Percentiles rank a stretch among this genome's conserved stretches.
Evolutionary conservation across 2,113 vertebrate species (phyloP).

Genomic region (Gallinago paraguaiae): DNA sequence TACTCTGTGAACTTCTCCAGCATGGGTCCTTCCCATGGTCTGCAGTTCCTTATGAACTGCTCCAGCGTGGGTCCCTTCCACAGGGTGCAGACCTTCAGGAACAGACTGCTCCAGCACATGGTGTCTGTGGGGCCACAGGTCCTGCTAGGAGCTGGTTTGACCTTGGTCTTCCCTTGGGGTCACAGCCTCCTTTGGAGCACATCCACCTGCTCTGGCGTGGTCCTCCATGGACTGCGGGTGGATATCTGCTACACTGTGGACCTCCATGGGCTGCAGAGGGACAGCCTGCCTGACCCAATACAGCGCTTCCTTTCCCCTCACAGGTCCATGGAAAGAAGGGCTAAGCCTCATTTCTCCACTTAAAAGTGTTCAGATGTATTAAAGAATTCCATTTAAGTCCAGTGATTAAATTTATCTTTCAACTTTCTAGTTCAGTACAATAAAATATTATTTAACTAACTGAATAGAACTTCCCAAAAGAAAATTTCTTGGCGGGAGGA

Average conservation of each 20-base stretch:
- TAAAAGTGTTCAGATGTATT: background rate
- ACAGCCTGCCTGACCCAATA: background rate
- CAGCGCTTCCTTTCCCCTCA: background rate
- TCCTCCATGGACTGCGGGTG: rapidly evolving
- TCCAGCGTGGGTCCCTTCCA: background rate
- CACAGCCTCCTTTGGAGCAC: background rate
- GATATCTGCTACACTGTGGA: rapidly evolving
- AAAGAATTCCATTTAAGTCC: background rate
- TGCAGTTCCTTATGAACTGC: background rate
- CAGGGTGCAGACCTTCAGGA: background rate
- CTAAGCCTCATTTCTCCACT: background rate
- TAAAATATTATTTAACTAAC: background rate
- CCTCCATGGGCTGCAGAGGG: background rate
- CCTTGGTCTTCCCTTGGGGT: rapidly evolving
- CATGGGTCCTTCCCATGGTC: rapidly evolving
- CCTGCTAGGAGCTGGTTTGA: background rate
- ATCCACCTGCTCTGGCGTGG: rapidly evolving
- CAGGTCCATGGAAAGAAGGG: background rate
- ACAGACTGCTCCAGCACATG: background rate
- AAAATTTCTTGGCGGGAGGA: background rate
- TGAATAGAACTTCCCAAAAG: background rate
- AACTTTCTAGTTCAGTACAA: background rate
- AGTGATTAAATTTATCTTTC: background rate
- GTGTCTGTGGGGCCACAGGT: too few species aligned
- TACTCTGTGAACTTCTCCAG: background rate